Conservation (phyloP, 2,888 invertebrate species). For the Mamestra brassicae region DNA sequence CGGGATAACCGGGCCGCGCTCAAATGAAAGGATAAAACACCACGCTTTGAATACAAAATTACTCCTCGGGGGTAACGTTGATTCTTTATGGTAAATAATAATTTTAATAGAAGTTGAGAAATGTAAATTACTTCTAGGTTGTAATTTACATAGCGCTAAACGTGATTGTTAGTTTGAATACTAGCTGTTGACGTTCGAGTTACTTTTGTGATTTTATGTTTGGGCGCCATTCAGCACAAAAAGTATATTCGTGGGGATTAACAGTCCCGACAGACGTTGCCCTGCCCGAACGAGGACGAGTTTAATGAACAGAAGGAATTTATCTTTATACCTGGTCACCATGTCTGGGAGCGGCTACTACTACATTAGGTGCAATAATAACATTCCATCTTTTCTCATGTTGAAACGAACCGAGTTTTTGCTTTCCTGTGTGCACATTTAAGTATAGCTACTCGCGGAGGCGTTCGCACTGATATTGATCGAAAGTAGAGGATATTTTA, state of each 20-base stretch:
- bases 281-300: too few species aligned
- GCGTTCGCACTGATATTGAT: constrained; percentile 13
- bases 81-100: constrained; percentile 21
- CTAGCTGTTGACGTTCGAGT: neutral
- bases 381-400: neutral
- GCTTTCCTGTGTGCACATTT: neutral
- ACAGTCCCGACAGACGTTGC: too few species aligned
- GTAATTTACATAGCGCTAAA: constrained; percentile 8
- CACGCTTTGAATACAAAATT: constrained; percentile 58
- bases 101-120: constrained; percentile 13
- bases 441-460: neutral
- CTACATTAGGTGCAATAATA: neutral
- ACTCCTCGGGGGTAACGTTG: constrained; percentile 24
- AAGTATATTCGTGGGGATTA: too few species aligned
- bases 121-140: neutral
- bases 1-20: constrained; percentile 20
- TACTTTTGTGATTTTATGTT: neutral
- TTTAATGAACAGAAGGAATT: too few species aligned
- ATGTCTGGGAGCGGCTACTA: neutral
- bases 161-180: neutral
- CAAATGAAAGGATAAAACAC: constrained; percentile 35
- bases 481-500: neutral
- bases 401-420: neutral
- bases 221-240: constrained; percentile 3
- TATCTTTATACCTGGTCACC: too few species aligned